Evolutionary conservation across 2,797 vertebrate genomes (phyloP).

Genomic region (Sphenopsis melanotis): DNA sequence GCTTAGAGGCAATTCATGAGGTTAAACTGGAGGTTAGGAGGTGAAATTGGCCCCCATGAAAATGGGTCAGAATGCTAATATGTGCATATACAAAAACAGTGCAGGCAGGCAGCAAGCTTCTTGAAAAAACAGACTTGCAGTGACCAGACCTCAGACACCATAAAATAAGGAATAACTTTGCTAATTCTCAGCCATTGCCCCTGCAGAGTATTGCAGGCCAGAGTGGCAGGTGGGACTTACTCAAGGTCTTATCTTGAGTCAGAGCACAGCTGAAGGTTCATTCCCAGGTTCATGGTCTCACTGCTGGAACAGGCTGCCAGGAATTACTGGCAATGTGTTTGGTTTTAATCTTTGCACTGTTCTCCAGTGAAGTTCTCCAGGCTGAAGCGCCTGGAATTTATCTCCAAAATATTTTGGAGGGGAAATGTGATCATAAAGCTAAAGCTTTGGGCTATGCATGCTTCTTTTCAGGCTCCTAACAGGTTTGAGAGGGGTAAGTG

Average conservation of each 20-base stretch:
- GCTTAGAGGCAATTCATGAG: not conserved
- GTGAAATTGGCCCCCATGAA: not conserved
- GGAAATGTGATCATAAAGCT: conserved; percentile 29
- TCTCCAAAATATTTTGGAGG: conserved; percentile 28
- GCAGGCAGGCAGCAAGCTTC: not conserved
- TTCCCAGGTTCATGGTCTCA: not conserved
- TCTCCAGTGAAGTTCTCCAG: not conserved
- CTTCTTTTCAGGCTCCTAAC: not conserved
- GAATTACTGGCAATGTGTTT: not conserved
- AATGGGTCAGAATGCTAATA: not conserved
- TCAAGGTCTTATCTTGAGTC: not conserved
- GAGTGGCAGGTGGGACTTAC: not conserved
- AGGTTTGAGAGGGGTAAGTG: not conserved
- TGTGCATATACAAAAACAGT: not conserved
- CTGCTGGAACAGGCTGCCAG: not conserved
- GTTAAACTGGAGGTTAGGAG: not conserved
- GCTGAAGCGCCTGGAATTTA: conserved; percentile 33
- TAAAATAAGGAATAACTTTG: not conserved
- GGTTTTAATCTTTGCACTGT: conserved; percentile 18
- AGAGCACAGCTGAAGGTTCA: not conserved
- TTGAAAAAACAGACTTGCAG: not conserved
- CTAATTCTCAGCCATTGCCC: not conserved
- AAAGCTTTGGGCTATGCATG: conserved; percentile 13
- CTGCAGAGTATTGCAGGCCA: not conserved
- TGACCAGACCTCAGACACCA: not conserved